Base-by-base conservation (phyloP, 92 coral and sea anemone genomes). In the Porites rus region DNA sequence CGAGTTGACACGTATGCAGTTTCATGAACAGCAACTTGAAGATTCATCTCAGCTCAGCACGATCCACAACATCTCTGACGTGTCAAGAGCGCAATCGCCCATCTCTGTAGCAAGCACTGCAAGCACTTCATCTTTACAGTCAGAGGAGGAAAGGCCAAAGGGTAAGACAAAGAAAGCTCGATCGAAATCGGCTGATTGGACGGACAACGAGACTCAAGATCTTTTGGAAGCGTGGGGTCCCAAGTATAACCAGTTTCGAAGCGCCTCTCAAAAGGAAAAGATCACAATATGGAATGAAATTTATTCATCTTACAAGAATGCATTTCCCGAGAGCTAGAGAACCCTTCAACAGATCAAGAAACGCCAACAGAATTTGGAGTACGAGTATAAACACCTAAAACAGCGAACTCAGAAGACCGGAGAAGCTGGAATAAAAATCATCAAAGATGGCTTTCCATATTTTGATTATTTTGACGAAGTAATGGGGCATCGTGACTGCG, bases 171-270 rank as follows among this genome's bases (percentile, higher is more conserved):
- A 75, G 65, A 81, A 71, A 21, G 81, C 24, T 6, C 31, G 76
- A 83, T 21, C 59, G 38, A 72, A 83, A n/a, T 78, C 82, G 1
- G 60, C 72, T 6, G 82, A 62, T 61, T 84, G 88, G 83, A 59
- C 74, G 1, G 74, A 84, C 10, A 63, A 78, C 19, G 82, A 84
- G 53, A 74, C 81, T 10, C 76, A 72, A 38, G 88, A 84, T 78
- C 56, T 75, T 46, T 51, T 84, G 19, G 88, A 91, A 50, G 85
- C 89, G 16, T 89, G 86, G 92, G 89, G 83, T 12, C 76, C 77
- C 22, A 60, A 63, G 62, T 77, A 84, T 51, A 43, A 38, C 5
- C 54, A 75, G 68, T 86, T 89, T 24, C 65, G 53, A n/a, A 77
- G 83, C 4, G 92, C 90, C 65, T 89, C 89, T 51, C 76, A 84